These are phyloP conservation scores for Idaea biselata DNA, from an alignment of 2,888 invertebrate genomes.

Conservation along the genomic window DNA sequence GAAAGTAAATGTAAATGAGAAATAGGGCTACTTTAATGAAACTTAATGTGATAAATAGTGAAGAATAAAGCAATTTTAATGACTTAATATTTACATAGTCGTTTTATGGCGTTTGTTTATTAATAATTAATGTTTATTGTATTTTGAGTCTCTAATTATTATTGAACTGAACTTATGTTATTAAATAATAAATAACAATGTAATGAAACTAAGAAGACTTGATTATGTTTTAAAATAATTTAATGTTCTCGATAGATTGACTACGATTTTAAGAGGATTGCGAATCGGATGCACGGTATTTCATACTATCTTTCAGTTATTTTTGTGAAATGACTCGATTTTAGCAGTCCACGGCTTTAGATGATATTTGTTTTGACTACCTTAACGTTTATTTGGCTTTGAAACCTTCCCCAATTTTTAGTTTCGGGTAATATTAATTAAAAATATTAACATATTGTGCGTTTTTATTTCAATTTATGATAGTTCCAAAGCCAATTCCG, in stretches of 20 bases:
- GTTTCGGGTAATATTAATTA: no score
- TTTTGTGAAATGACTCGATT: no score
- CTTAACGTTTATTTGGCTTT: slow-evolving; percentile 6
- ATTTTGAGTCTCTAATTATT: background rate
- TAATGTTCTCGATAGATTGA: background rate
- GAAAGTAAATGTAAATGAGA: no score
- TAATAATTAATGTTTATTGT: background rate
- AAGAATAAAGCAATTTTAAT: background rate
- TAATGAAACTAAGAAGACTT: background rate
- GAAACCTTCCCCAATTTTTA: background rate
- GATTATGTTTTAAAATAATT: background rate
- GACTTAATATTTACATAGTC: background rate
- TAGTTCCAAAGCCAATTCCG: background rate
- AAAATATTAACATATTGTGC: background rate
- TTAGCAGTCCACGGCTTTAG: no score
- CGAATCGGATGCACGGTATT: background rate
- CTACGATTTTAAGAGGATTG: background rate
- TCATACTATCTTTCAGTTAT: background rate
- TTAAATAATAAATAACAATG: background rate
- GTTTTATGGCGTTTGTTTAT: background rate
- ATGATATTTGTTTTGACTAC: no score
- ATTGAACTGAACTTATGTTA: background rate
- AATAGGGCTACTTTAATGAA: background rate
- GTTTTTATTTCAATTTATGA: background rate
- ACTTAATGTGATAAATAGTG: background rate